Percentiles rank a stretch among this genome's conserved stretches.
Conservation (phyloP, 2,113 vertebrate genomes). For the Todiramphus chloris region DNA sequence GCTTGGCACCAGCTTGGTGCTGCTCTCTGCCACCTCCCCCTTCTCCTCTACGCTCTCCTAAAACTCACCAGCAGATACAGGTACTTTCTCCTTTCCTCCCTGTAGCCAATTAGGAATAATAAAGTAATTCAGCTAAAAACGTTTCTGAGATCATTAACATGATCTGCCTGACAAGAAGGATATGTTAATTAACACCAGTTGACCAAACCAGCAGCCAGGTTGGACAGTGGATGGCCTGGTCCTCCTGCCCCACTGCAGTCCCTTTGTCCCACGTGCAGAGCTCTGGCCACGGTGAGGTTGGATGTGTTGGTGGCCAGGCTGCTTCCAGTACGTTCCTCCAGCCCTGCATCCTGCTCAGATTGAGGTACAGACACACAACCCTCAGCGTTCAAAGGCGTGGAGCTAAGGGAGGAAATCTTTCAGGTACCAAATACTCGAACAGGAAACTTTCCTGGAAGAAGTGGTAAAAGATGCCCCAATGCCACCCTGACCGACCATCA, state of each 20-base stretch:
- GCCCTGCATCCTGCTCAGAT: neutral
- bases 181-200: slow-evolving; percentile 54
- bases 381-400: fast-evolving
- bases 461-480: neutral
- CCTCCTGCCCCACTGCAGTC: neutral
- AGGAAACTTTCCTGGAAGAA: neutral
- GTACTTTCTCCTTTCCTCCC: neutral
- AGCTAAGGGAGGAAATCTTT: neutral
- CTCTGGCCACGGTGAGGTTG: neutral
- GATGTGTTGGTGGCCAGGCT: neutral
- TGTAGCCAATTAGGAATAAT: slow-evolving; percentile 47
- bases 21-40: neutral
- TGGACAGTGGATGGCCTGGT: neutral
- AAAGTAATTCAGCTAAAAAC: slow-evolving; percentile 51
- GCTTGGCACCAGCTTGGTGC: neutral
- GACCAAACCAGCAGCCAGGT: neutral
- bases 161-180: slow-evolving; percentile 13
- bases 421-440: fast-evolving
- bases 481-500: neutral
- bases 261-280: neutral
- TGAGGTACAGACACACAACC: fast-evolving
- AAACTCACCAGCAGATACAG: fast-evolving
- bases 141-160: slow-evolving; percentile 10
- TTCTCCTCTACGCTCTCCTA: neutral
- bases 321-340: neutral